Percentiles rank a stretch among this genome's conserved stretches.
phyloP scores from a whole-genome alignment of 2,888 invertebrate species.

The Rosalia funebris region DNA sequence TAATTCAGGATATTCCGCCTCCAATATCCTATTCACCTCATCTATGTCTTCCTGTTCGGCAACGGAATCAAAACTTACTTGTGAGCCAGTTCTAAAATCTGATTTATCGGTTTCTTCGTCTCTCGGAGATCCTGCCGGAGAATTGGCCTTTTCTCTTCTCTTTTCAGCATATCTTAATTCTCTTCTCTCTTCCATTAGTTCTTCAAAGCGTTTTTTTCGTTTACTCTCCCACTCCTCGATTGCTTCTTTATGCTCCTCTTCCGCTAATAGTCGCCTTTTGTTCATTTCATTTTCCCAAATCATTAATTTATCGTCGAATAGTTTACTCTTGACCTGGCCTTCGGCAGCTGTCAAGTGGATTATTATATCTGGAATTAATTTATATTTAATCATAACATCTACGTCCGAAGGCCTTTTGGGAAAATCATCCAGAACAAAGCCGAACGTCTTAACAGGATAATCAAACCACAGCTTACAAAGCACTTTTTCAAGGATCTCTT shows the following conservation, averaged over 20 bases:
- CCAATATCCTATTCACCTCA: conserved; percentile 60
- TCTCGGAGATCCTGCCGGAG: neutral
- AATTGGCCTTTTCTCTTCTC: conserved; percentile 34
- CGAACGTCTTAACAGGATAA: conserved; percentile 64
- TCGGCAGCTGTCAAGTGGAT: conserved; percentile 64
- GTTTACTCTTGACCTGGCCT: conserved; percentile 45
- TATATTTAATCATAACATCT: conserved; percentile 65
- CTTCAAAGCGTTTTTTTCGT: conserved; percentile 47
- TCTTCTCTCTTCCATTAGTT: conserved; percentile 53
- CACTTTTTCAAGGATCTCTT: conserved; percentile 62
- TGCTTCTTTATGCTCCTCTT: conserved; percentile 39
- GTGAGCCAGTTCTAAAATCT: conserved; percentile 37
- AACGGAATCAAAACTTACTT: conserved; percentile 62
- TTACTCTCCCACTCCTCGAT: conserved; percentile 51
- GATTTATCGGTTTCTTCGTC: conserved; percentile 12
- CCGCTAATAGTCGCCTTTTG: conserved; percentile 50
- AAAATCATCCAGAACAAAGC: conserved; percentile 72
- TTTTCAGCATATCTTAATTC: conserved; percentile 53
- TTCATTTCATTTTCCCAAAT: conserved; percentile 62
- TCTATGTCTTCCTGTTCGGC: conserved; percentile 66
- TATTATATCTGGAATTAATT: conserved; percentile 68
- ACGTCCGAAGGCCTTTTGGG: conserved; percentile 69
- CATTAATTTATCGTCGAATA: conserved; percentile 44
- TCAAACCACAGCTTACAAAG: conserved; percentile 68
- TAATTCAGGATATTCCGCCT: conserved; percentile 63